These are phyloP conservation scores for Nothobranchius furzeri DNA, from an alignment of 2,113 vertebrate genomes.

Conservation along the genomic window DNA sequence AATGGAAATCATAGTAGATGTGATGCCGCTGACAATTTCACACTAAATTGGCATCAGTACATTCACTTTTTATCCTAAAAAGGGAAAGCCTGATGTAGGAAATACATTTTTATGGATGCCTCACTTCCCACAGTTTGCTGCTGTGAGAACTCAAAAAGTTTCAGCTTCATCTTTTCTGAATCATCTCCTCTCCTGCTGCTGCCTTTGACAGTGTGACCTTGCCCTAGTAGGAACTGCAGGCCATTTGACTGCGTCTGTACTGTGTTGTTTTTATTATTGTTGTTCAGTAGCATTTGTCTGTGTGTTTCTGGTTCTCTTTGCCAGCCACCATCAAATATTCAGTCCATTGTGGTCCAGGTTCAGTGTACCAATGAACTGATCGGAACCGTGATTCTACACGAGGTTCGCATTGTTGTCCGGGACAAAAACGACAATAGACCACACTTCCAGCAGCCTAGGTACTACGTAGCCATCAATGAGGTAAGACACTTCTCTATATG, in stretches of 20 bases:
- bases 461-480: slow-evolving; percentile 92
- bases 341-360: slow-evolving; percentile 96
- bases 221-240: neutral
- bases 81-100: neutral
- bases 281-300: neutral
- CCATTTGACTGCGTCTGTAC: slow-evolving; percentile 2
- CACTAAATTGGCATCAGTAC: neutral
- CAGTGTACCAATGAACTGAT: slow-evolving; percentile 93
- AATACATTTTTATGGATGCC: slow-evolving; percentile 3
- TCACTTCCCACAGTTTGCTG: slow-evolving; percentile 1
- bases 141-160: neutral
- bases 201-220: slow-evolving; percentile 15
- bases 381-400: slow-evolving; percentile 91
- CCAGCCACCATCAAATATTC: slow-evolving; percentile 91
- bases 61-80: neutral
- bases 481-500: slow-evolving; percentile 65
- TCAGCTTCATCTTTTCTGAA: too few relatives aligned
- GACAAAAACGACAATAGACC: slow-evolving; percentile 95
- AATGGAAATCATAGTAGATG: neutral
- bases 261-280: neutral
- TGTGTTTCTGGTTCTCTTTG: slow-evolving; percentile 28
- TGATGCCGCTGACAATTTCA: neutral
- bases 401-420: slow-evolving; percentile 93
- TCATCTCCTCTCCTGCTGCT: slow-evolving; percentile 11
- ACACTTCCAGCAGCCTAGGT: slow-evolving; percentile 86